phyloP scores from a whole-genome alignment of 2,113 vertebrate species.

The Triplophysa dalaica region DNA sequence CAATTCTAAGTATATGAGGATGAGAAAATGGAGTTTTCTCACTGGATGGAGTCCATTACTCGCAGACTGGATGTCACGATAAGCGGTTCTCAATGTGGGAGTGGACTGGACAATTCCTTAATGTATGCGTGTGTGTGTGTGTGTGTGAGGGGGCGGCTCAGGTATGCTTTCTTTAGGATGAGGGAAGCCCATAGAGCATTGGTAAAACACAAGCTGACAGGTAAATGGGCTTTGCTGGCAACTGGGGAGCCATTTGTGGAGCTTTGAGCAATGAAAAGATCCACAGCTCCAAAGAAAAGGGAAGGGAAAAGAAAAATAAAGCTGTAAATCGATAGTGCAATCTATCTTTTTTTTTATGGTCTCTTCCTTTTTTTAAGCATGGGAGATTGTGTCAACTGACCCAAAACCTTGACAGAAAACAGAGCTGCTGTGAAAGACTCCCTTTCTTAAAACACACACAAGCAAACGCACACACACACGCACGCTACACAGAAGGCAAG shows the following conservation, averaged over 20 bases:
- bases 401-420: constrained; percentile 39
- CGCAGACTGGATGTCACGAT: not conserved
- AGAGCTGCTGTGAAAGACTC: constrained; percentile 31
- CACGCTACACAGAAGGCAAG: constrained; percentile 3
- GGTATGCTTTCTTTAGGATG: constrained; percentile 46
- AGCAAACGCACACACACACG: not conserved
- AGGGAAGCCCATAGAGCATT: constrained; percentile 43
- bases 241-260: constrained; percentile 39
- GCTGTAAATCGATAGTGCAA: constrained; percentile 46
- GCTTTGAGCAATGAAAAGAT: constrained; percentile 33
- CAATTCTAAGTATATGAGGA: not conserved
- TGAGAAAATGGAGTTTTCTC: not conserved
- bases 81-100: constrained; percentile 23
- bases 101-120: not conserved
- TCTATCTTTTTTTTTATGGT: constrained; percentile 22
- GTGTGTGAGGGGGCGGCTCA: constrained; percentile 29
- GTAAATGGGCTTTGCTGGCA: constrained; percentile 57
- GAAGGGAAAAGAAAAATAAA: constrained; percentile 37
- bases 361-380: not conserved
- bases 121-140: not conserved
- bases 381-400: constrained; percentile 32
- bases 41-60: constrained; percentile 11
- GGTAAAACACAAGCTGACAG: constrained; percentile 49
- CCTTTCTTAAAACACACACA: not conserved
- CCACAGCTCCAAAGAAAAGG: not conserved